Base-by-base conservation (phyloP, 2,797 vertebrate species). In the Schizopygopsis pylzovi region DNA sequence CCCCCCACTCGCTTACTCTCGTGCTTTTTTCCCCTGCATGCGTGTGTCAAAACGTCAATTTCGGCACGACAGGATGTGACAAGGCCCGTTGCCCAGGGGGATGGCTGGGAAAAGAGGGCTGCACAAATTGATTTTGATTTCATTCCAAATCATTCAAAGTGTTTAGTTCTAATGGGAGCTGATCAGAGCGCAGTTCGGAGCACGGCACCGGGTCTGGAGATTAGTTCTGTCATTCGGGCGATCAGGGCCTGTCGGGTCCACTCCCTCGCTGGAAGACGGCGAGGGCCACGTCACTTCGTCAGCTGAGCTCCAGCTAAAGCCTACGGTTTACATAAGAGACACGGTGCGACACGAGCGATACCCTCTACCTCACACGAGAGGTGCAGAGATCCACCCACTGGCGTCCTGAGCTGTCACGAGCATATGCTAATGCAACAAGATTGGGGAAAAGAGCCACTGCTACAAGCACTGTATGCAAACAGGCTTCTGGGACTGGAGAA, bases 111-210 rank as follows among this genome's bases (percentile, higher is more conserved):
- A 92, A 92, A 90, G 92, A 95, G 90, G 89, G 92, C 91, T 91
- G 90, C 92, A 90, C 95, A 96, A 96, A 96, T 96, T 95, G 95
- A 96, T 96, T 95, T 95, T 93, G 95, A 96, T 96, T 96, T 95
- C 94, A 93, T 92, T 96, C 94, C 94, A 95, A 96, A 96, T 96
- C 95, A 96, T 94, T 96, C 95, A 95, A 92, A 95, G 94, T 93
- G 94, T 94, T 95, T 92, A 92, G 93, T 93, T 95, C 94, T 95
- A 95, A 96, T 95, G 91, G 88, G 90, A 95, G 93, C 93, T 95
- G 95, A 96, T 95, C 95, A 95, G 92, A 94, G 93, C 92, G 93
- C 92, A 91, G 92, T 94, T 95, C 90, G 90, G 93, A 94, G 93
- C 93, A 89, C 87, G 91, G 92, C 93, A 93, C 77, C 86, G 10